Evolutionary conservation across 2,888 invertebrate genomes (phyloP), one percentile per base, ranked within the genome.

Genomic region (Caenorhabditis zanzibari): DNA sequence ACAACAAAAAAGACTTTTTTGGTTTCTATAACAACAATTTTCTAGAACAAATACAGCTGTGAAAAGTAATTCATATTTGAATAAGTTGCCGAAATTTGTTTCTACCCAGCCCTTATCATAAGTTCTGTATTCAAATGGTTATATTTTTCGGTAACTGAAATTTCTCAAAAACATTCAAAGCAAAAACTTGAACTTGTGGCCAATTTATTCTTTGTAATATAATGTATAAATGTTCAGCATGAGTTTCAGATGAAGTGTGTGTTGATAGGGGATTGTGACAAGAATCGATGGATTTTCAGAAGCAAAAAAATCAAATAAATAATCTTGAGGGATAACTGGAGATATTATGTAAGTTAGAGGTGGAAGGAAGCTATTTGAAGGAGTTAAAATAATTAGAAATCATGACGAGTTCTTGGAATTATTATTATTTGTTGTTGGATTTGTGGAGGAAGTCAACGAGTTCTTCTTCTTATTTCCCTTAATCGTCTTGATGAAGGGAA

Each of bases 401-500:
- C 47, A 19, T 47, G 47, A 47, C n/a, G 47, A 68, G 49, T 68
- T 54, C 54, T 68, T 68, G 24, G 68, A 24, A 54, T 66, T 66
- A 28, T 79, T 79, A 54, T 79, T 79, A 32, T 56, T 71, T 9
- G 61, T 52, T 38, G 68, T 56, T 41, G 68, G 24, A 22, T 26
- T 41, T 0, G 44, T 28, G 16, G 63, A 47, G 5, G 54, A 52
- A 1, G 56, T 56, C 16, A 82, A 38, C 16, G 83, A 83, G 41
- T 85, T 83, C 41, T 82, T 81, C 76, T 85, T 87, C 59, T 85
- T 87, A 47, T 87, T 87, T 24, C 87, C 87, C 69, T 85, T 85
- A 63, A 87, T 87, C 24, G 85, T 79, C 41, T 85, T 87, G 72
- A 87, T 85, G 71, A 87, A 87, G 19, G 87, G 87, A 5, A 74